phyloP scores from a whole-genome alignment of 2,797 vertebrate species.

The Pseudopleuronectes americanus region DNA sequence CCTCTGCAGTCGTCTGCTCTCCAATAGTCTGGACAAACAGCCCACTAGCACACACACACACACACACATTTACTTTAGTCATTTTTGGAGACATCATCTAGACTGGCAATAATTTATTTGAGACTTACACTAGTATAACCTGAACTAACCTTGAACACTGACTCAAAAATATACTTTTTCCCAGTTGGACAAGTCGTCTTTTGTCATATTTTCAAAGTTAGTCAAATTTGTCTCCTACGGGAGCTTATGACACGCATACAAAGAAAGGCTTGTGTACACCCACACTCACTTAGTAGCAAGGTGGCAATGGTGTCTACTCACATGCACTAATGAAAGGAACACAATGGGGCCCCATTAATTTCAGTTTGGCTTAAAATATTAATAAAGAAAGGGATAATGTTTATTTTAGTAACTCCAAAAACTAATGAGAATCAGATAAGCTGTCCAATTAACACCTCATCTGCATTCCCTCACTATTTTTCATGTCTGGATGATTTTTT shows the following conservation, averaged over 20 bases:
- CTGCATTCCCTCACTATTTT: constrained; percentile 24
- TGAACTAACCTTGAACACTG: neutral
- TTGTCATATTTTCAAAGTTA: neutral
- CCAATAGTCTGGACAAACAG: constrained; percentile 59
- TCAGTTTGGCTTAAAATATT: neutral
- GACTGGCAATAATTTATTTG: neutral
- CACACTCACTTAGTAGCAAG: too few relatives aligned
- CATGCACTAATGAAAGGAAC: neutral
- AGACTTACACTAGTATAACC: neutral
- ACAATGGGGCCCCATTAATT: constrained; percentile 8
- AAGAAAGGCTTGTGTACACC: neutral
- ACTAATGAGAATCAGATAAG: neutral
- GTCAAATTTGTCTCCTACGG: neutral
- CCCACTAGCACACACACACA: constrained; percentile 5
- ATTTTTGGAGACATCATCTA: neutral
- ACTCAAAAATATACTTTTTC: neutral
- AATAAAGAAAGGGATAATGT: neutral
- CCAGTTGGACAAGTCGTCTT: neutral
- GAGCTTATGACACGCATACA: neutral
- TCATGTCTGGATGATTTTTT: neutral
- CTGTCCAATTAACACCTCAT: constrained; percentile 5
- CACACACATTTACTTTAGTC: constrained; percentile 2
- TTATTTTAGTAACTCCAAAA: constrained; percentile 3
- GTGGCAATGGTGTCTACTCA: neutral
- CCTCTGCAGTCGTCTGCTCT: constrained; percentile 44